These are phyloP conservation scores for Geopemphigus sp. DNA, from an alignment of 1,140 invertebrate genomes.

Conservation along the genomic window DNA sequence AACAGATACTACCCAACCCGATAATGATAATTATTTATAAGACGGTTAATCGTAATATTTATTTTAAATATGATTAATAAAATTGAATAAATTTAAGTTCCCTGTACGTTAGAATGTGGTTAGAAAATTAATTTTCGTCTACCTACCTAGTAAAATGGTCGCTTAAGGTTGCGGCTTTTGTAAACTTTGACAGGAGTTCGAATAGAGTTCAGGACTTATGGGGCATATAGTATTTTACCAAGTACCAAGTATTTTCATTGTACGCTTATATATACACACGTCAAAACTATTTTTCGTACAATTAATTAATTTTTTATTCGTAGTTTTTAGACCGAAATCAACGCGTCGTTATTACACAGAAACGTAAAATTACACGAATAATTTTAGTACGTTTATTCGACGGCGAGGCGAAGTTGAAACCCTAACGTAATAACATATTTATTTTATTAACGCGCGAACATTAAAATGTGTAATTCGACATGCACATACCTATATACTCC, in stretches of 20 bases:
- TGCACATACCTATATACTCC: no score
- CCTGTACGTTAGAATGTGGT: conserved; percentile 5
- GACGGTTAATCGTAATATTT: not conserved
- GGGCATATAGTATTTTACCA: conserved; percentile 20
- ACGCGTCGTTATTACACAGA: no score
- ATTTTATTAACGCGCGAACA: no score
- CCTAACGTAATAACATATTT: no score
- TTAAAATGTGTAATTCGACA: no score
- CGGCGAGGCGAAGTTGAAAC: no score
- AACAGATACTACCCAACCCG: no score
- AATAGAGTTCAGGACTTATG: conserved; percentile 40
- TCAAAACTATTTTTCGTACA: not conserved
- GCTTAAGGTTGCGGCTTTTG: conserved; percentile 38
- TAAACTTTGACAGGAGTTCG: conserved; percentile 39
- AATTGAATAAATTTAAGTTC: conserved; percentile 17
- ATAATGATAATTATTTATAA: no score
- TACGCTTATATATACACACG: not conserved
- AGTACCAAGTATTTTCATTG: conserved; percentile 15
- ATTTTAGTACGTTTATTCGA: no score
- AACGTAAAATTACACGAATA: no score
- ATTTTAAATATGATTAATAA: not conserved
- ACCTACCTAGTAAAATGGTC: conserved; percentile 37
- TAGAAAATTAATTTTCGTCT: conserved; percentile 40
- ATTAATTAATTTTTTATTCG: no score
- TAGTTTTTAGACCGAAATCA: no score